Conservation (phyloP, 64 coral and sea anemone genomes). For the Dendrophyllia cribrosa region DNA sequence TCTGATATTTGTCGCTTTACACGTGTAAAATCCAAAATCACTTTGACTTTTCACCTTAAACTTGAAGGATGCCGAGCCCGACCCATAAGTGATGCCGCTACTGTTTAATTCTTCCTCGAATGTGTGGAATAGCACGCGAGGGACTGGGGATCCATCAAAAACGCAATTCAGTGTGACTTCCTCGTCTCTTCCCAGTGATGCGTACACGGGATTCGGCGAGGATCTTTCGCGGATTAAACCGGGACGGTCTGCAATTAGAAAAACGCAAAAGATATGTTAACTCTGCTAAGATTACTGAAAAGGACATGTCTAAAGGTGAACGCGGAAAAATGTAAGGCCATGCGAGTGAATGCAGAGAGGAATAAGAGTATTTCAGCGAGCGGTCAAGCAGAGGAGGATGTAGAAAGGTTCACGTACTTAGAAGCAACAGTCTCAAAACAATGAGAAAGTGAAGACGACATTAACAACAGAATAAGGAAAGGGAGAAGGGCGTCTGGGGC, state of each 20-base stretch:
- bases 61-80: conserved; percentile 19
- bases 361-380: too few species aligned
- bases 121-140: conserved; percentile 38
- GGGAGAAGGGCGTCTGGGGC: too few species aligned
- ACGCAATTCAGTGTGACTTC: conserved; percentile 52
- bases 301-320: too few species aligned
- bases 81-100: not conserved
- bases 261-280: not conserved
- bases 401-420: too few species aligned
- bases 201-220: conserved; percentile 30
- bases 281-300: too few species aligned
- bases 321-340: too few species aligned
- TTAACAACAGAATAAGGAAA: too few species aligned
- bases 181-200: not conserved
- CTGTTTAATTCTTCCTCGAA: conserved; percentile 20
- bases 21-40: conserved; percentile 72
- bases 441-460: too few species aligned
- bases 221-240: conserved; percentile 35
- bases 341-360: too few species aligned
- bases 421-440: too few species aligned
- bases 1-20: conserved; percentile 46
- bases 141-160: conserved; percentile 58
- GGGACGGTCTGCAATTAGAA: conserved; percentile 51
- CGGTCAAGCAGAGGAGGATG: too few species aligned
- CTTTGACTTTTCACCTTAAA: conserved; percentile 34